Evolutionary conservation across 2,113 vertebrate species (phyloP).

Genomic region (Hippocampus abdominalis): DNA sequence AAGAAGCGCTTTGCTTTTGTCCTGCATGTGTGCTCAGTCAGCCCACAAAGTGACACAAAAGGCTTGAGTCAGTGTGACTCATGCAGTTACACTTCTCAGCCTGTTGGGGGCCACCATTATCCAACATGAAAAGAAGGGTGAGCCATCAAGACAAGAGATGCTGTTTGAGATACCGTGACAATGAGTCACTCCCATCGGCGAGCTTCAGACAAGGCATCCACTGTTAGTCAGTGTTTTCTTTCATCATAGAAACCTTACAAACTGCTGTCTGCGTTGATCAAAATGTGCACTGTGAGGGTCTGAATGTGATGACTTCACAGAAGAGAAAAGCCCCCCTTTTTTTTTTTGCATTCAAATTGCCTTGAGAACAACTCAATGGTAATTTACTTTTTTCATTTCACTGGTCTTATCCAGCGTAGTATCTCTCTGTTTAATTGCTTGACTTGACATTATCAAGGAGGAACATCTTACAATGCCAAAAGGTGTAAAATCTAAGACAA

Average conservation of each 20-base stretch:
- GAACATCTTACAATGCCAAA: constrained; percentile 4
- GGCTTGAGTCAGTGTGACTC: constrained; percentile 43
- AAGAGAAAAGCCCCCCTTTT: neutral
- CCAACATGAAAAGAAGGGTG: constrained; percentile 33
- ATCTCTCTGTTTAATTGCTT: constrained; percentile 2
- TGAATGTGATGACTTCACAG: constrained; percentile 1
- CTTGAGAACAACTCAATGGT: neutral
- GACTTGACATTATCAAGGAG: constrained; percentile 5
- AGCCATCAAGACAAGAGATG: constrained; percentile 24
- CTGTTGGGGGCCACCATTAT: constrained; percentile 52
- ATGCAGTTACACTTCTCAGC: constrained; percentile 48
- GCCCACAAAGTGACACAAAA: constrained; percentile 33
- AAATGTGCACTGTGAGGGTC: neutral
- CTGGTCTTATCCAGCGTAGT: neutral
- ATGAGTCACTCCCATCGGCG: neutral
- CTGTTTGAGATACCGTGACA: constrained; percentile 9
- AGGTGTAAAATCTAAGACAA: neutral
- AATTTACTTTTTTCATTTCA: neutral
- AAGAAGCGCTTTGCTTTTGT: constrained; percentile 18
- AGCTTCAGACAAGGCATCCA: constrained; percentile 24
- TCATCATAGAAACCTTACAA: constrained; percentile 2
- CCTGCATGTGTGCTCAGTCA: constrained; percentile 21
- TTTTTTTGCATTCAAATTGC: neutral
- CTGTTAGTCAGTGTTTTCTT: constrained; percentile 21
- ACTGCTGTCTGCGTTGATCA: neutral